These are phyloP conservation scores for Drymodes brunneopygia DNA, from an alignment of 2,113 vertebrate species.

Conservation along the genomic window DNA sequence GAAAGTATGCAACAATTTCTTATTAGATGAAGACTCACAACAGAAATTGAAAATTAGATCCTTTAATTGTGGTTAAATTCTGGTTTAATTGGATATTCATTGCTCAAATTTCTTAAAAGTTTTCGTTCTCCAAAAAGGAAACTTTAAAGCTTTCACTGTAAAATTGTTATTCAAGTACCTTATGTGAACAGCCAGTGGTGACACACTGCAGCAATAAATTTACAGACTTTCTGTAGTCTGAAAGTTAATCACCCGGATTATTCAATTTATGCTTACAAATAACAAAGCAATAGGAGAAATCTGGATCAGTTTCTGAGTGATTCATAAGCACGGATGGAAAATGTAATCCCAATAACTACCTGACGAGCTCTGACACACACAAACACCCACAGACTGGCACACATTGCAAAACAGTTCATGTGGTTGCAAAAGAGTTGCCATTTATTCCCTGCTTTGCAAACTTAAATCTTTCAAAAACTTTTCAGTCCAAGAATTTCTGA, in stretches of 20 bases:
- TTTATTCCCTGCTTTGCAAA: neutral
- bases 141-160: neutral
- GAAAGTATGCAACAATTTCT: neutral
- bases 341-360: neutral
- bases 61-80: neutral
- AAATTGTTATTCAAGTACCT: neutral
- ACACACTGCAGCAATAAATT: neutral
- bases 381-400: conserved; percentile 8
- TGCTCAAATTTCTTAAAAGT: neutral
- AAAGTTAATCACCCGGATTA: conserved; percentile 6
- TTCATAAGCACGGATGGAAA: conserved; percentile 32
- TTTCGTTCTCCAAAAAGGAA: neutral
- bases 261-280: conserved; percentile 29
- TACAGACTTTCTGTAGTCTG: neutral
- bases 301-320: conserved; percentile 23
- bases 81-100: neutral
- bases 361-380: conserved; percentile 44
- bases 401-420: neutral
- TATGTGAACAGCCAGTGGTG: neutral
- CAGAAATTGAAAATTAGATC: neutral
- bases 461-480: neutral
- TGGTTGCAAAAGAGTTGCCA: conserved; percentile 37
- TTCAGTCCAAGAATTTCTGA: neutral
- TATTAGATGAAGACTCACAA: neutral
- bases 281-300: conserved; percentile 5